Base-by-base conservation (phyloP, 2,888 invertebrate species). In the Chymomyza procnemis region DNA sequence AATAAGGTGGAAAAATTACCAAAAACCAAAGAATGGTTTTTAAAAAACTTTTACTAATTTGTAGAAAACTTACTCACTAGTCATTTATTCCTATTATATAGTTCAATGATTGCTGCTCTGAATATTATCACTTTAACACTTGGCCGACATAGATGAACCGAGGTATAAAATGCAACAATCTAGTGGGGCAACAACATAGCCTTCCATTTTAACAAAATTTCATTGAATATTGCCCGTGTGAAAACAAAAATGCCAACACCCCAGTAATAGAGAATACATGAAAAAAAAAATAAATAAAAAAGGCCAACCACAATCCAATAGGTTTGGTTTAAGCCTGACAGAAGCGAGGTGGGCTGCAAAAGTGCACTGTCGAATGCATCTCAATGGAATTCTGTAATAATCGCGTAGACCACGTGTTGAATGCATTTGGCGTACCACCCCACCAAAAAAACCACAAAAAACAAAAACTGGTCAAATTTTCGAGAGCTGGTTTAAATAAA, bases 331-430 rank as follows among this genome's bases (percentile, higher is more conserved):
- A 12, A 41, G 34, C 34, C 34, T 41, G 34, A 14, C 50, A 18
- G 14, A 3, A 41, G 34, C 4, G 34, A 12, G 34, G 34, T 5
- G 34, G 34, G 12, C 34, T 12, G 12, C 12, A 12, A 41, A 82
- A 84, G 76, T 81, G 81, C 81, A 81, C 74, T 50, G 50, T 5
- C 54, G 22, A 54, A 54, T 54, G 22, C 54, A 21, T 85, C 76
- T 76, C 85, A 85, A 81, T 81, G 78, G 87, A 81, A 81, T 86
- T 81, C 81, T 87, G 87, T 81, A 81, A 81, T 81, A 81, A 81
- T 81, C 85, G 81, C 78, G 52, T 18, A 26, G 63, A 47, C 57
- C 46, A 63, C 65, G 46, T 74, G 74, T 69, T 78, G 81, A 86
- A 81, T 81, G 81, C 81, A 81, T 79, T 81, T 84, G 78, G 54